Base-by-base conservation (phyloP, 2,113 vertebrate genomes). In the Macquaria australasica region DNA sequence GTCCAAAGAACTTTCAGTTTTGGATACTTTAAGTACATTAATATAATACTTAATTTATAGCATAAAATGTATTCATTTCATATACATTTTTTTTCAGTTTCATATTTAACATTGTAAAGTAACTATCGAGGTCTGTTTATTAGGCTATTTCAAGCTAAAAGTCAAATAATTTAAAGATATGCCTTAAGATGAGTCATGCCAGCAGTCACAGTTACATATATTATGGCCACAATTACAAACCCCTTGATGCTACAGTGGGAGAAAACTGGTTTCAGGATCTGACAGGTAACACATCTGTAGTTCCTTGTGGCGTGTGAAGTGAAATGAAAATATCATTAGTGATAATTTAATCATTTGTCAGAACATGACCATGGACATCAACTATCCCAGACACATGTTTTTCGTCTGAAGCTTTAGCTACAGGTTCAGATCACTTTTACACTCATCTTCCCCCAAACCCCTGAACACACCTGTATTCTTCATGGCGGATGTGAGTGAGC, bases 401-500 rank as follows among this genome's bases (percentile, higher is more conserved):
- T 50, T 50, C 31, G 58, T 34, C 2, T 34, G 15, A 3, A 21
- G 18, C 14, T 48, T 75, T n/a, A 16, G 50, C 34, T 55, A 6
- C 15, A 28, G 23, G 11, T 20, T 70, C 3, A 2, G 16, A 63
- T 77, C 25, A 45, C 14, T 8, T 25, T 53, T 23, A 48, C 8
- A n/a, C 31, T 31, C 20, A 45, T 56, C 16, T 71, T 20, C 25
- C 25, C 45, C 69, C 34, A 9, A n/a, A 55, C 16, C 37, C 18
- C n/a, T 43, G 56, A 75, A 91, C 97, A 93, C 88, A 99, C 98
- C 97, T 88, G 98, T 98, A 55, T 94, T 98, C 90, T 99, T 99
- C 98, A 99, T 99, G 39, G 97, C 98, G 0, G 97, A 98, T 0
- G 98, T 99, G 70, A 99, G 91, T 16, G 97, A 98, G 93, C 96